Evolutionary conservation across 2,888 invertebrate genomes (phyloP).

Genomic region (Lycophotia porphyrea): DNA sequence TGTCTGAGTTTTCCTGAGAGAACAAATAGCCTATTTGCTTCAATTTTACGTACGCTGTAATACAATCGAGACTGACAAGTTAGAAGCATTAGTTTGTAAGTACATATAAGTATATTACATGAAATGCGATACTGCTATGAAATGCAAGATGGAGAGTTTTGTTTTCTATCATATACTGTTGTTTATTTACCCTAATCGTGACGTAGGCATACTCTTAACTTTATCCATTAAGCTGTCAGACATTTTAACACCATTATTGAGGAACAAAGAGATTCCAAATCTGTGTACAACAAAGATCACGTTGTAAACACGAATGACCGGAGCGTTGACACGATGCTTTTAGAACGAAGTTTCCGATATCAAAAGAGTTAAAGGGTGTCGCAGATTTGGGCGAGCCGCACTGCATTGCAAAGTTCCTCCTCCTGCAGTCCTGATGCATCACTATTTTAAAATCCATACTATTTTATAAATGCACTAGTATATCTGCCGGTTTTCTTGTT

Average conservation of each 20-base stretch:
- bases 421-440: background rate
- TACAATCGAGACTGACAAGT: conserved; percentile 1
- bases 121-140: conserved; percentile 19
- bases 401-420: background rate
- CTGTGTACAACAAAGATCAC: conserved; percentile 23
- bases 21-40: background rate
- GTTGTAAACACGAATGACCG: background rate
- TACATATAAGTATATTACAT: background rate
- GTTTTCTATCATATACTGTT: conserved; percentile 8
- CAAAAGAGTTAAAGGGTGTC: background rate
- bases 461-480: background rate
- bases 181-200: conserved; percentile 31
- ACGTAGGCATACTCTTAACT: conserved; percentile 29
- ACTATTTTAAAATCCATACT: background rate
- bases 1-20: background rate
- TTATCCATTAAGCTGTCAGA: conserved; percentile 45
- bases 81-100: conserved; percentile 15
- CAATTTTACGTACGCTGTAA: background rate
- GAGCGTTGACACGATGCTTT: conserved; percentile 12
- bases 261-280: conserved; percentile 37
- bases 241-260: conserved; percentile 23
- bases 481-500: background rate
- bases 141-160: conserved; percentile 3
- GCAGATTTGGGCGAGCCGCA: background rate
- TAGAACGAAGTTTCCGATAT: conserved; percentile 4